Evolutionary conservation across 2,113 vertebrate genomes (phyloP).

Genomic region (Mobula hypostoma): DNA sequence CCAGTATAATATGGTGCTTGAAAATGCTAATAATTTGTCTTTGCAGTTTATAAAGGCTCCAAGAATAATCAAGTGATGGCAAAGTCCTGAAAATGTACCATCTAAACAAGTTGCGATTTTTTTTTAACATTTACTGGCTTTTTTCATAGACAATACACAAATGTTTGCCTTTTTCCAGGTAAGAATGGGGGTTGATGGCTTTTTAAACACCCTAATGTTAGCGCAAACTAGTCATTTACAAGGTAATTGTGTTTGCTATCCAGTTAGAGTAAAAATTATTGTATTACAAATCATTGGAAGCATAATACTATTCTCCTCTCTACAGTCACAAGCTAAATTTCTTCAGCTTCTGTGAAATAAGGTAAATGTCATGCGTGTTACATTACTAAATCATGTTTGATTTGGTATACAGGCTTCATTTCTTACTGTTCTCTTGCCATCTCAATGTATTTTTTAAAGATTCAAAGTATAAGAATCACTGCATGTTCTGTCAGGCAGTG

Average conservation of each 20-base stretch:
- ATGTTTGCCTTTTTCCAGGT: no score
- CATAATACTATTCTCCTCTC: background rate
- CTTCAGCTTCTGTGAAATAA: background rate
- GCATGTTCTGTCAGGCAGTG: background rate
- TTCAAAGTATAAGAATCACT: background rate
- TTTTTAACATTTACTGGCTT: background rate
- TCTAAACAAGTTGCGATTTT: background rate
- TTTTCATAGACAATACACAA: no score
- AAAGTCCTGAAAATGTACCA: background rate
- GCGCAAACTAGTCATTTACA: no score
- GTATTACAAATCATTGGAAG: background rate
- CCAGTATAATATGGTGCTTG: background rate
- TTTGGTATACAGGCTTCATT: background rate
- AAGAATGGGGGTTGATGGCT: no score
- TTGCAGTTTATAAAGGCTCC: no score
- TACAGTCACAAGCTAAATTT: background rate
- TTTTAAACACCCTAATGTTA: no score
- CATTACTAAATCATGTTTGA: background rate
- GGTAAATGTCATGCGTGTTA: background rate
- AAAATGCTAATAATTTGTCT: background rate
- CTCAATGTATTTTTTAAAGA: background rate
- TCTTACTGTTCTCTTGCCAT: background rate
- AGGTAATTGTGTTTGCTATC: background rate
- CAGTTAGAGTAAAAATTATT: background rate
- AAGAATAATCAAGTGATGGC: no score